Conservation (phyloP, 2,113 vertebrate genomes). For the Tachysurus fulvidraco region DNA sequence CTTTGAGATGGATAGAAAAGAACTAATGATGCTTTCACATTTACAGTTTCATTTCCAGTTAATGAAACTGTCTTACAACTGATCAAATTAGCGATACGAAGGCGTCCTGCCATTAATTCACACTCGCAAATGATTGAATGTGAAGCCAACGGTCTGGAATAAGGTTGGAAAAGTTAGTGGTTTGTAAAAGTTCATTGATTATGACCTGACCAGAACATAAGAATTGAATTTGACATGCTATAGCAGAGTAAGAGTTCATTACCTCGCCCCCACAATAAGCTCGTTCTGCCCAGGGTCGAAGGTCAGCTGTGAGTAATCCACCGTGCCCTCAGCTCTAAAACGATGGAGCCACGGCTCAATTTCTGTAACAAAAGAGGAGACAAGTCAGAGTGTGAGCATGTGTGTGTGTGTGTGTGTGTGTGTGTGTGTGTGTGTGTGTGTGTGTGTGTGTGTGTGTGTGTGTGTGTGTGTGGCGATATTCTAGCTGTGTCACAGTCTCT, state of each 20-base stretch:
- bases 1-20: slow-evolving; percentile 33
- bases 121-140: neutral
- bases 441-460: neutral
- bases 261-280: slow-evolving; percentile 96
- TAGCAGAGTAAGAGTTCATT: slow-evolving; percentile 65
- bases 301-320: slow-evolving; percentile 95
- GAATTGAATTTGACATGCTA: slow-evolving; percentile 43
- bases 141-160: neutral
- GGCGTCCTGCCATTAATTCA: neutral
- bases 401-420: neutral
- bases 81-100: neutral
- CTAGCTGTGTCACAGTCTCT: slow-evolving; percentile 13
- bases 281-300: slow-evolving; percentile 96
- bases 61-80: slow-evolving; percentile 15
- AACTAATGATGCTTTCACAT: slow-evolving; percentile 7
- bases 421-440: neutral
- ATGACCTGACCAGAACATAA: neutral
- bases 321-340: slow-evolving; percentile 89
- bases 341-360: slow-evolving; percentile 91
- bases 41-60: slow-evolving; percentile 24
- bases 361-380: slow-evolving; percentile 74
- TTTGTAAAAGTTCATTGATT: neutral
- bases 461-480: neutral
- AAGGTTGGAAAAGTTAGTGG: neutral
- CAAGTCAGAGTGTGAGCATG: slow-evolving; percentile 11